Base-by-base conservation (phyloP, 2,797 vertebrate genomes). In the Huso huso region DNA sequence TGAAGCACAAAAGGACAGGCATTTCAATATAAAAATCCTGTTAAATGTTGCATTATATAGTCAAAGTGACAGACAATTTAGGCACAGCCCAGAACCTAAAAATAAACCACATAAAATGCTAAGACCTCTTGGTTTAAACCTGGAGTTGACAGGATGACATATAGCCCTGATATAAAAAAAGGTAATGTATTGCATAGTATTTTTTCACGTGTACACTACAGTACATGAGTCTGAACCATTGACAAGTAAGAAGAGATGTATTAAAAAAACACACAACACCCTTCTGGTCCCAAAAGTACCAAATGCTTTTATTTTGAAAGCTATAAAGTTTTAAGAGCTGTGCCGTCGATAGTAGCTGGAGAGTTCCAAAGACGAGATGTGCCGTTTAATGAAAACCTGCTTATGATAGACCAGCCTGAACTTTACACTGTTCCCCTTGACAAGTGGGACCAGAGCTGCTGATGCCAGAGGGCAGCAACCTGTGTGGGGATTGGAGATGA, bases 401-500 rank as follows among this genome's bases (percentile, higher is more conserved):
- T 4, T 37, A 3, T 73, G 74, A 57, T 73, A 76, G 72, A 64
- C 10, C 77, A 74, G 69, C 81, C 80, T 82, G 78, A 83, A 74
- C 70, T 57, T 70, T 74, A 77, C 74, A 78, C 77, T 85, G 83
- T 82, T 87, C 78, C 85, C 66, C 8, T 62, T 73, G 70, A 75
- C 74, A 81, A 79, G 77, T 68, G 68, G 12, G 12, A 9, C 61
- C 75, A 77, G 69, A 62, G 64, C 69, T 81, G 75, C 69, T 77
- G 75, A 73, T 78, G 79, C 80, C 76, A 68, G 70, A 52, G 80
- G 81, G 74, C 73, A 78, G 79, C 79, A 77, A 69, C 63, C 64
- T 71, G 69, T 69, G 78, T 72, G 77, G 80, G 80, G 75, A 70
- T 80, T 73, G 75, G 71, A 81, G 78, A 87, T 88, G 80, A 87